Evolutionary conservation across 2,113 vertebrate species (phyloP), one percentile per base, ranked within the genome.

Genomic region (Brachyhypopomus occidentalis): DNA sequence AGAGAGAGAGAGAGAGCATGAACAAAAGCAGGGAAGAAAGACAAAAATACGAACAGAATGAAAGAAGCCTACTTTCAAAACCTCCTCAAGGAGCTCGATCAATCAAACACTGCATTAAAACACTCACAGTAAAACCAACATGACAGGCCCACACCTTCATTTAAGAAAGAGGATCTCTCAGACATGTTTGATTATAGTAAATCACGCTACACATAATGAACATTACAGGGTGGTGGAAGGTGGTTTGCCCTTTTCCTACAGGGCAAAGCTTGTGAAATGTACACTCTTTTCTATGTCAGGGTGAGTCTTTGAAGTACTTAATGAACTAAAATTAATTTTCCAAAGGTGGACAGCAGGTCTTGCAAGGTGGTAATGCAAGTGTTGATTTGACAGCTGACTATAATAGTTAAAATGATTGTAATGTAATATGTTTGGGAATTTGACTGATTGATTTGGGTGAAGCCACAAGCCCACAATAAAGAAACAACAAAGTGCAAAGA

Each of bases 161-260:
- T 45, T 52, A 52, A 52, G 45, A 41, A n/a, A 70, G 19, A 70
- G 19, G 66, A 70, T n/a, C 36, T 34, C 5, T 36, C 17, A 67
- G 36, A 67, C 20, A 12, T 38, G 11, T 8, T 1, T 36, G 3
- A 67, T 38, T 20, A 9, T 48, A 56, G 27, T 11, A 30, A 36
- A 56, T 56, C 59, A 27, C 45, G 20, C 25, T 7, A 69, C 76
- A 36, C 76, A 41, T 41, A 69, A 38, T 12, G 19, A 27, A 45
- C n/a, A 55, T 6, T 34, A 22, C 25, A 58, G 48, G 12, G n/a
- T 23, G 27, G 30, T 38, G 48, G 45, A 38, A 41, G 25, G 11
- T 77, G 20, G n/a, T 52, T 66, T 19, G 45, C n/a, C 19, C 48
- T 16, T 56, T 67, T 67, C 27, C 75, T 67, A 9, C 38, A 77